Percentiles rank a stretch among this genome's conserved stretches.
phyloP scores from a whole-genome alignment of 2,888 invertebrate species.

The Frankliniella intonsa region DNA sequence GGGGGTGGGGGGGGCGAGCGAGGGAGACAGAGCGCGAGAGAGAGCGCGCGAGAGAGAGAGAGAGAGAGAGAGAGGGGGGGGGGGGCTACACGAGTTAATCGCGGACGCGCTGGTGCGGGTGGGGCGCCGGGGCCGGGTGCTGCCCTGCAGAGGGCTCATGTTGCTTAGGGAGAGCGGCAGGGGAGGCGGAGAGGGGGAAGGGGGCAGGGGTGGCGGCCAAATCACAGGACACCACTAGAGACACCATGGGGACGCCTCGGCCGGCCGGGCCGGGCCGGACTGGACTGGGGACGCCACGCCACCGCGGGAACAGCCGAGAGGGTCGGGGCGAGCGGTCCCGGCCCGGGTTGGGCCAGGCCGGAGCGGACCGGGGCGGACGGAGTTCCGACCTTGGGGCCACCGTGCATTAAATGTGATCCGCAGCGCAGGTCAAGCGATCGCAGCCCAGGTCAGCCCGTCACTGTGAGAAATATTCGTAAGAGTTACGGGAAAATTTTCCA shows the following conservation, averaged over 20 bases:
- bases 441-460: too few species aligned
- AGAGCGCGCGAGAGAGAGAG: too few species aligned
- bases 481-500: too few species aligned
- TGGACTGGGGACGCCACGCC: not conserved
- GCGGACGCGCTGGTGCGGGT: too few species aligned
- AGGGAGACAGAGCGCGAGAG: not conserved
- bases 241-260: not conserved
- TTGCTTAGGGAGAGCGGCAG: not conserved
- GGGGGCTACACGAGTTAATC: too few species aligned
- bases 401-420: not conserved
- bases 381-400: not conserved
- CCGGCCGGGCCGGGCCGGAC: not conserved
- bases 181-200: not conserved
- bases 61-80: too few species aligned
- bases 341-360: too few species aligned
- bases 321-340: too few species aligned
- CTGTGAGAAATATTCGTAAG: too few species aligned
- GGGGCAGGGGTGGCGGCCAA: not conserved
- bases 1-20: not conserved
- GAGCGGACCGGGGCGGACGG: not conserved
- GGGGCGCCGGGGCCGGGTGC: too few species aligned
- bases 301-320: not conserved
- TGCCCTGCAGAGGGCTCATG: not conserved
- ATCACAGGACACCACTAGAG: not conserved
- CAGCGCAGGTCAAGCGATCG: not conserved